Conservation (phyloP, 2,888 invertebrate species). For the Chrysodeixis includens region DNA sequence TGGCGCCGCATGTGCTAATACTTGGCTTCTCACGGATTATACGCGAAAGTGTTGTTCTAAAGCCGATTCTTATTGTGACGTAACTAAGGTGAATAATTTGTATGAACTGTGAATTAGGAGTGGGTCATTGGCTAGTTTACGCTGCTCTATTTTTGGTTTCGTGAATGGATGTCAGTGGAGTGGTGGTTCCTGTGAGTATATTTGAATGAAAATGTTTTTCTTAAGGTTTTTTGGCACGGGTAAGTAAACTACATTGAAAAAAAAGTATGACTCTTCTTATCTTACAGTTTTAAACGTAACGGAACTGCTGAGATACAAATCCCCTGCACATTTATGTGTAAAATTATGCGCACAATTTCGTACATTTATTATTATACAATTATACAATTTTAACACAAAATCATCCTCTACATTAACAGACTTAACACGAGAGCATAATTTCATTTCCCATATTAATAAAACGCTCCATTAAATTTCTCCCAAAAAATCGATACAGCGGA, state of each 20-base stretch:
- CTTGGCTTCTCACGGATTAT: conserved; percentile 68
- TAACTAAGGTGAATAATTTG: conserved; percentile 52
- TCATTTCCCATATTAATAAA: background rate
- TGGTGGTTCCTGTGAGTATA: background rate
- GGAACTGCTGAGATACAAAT: too few species aligned
- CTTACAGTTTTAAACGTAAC: too few species aligned
- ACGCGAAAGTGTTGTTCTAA: conserved; percentile 64
- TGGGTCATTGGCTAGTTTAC: conserved; percentile 28
- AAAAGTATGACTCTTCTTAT: too few species aligned
- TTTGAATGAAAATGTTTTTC: background rate
- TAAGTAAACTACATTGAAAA: too few species aligned
- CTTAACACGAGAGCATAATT: background rate
- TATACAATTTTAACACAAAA: too few species aligned
- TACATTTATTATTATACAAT: too few species aligned
- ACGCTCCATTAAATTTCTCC: background rate
- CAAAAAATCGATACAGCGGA: background rate
- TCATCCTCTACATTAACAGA: too few species aligned
- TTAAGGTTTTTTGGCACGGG: background rate
- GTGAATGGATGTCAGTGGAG: background rate
- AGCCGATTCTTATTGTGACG: conserved; percentile 60
- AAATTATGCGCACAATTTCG: too few species aligned
- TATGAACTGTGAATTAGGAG: conserved; percentile 51
- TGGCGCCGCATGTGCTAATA: conserved; percentile 62
- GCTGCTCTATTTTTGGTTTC: background rate
- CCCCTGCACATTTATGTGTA: too few species aligned